These are phyloP conservation scores for Geophilus truncorum DNA, from an alignment of 2,888 invertebrate species.

Conservation along the genomic window DNA sequence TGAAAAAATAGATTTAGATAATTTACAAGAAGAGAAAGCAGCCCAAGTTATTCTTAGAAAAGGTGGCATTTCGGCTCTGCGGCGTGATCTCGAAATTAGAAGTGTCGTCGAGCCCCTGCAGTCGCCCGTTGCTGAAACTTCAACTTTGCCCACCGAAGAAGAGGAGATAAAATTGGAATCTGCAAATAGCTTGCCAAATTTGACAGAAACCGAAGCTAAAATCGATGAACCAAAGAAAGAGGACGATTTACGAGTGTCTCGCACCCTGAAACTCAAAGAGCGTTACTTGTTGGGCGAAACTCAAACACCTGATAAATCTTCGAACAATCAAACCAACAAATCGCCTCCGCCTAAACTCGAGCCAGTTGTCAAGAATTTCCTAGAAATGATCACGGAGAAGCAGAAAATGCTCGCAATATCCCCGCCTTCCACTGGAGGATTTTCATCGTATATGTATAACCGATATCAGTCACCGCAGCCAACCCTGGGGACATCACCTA, in stretches of 20 bases:
- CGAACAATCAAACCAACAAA: neutral
- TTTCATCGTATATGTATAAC: neutral
- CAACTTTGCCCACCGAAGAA: neutral
- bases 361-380: constrained; percentile 74
- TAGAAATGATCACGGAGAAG: constrained; percentile 79
- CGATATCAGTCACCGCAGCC: neutral
- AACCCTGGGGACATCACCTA: neutral
- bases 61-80: neutral
- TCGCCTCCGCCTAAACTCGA: constrained; percentile 60
- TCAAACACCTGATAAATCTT: neutral
- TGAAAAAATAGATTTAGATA: neutral
- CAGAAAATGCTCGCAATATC: constrained; percentile 67
- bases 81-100: neutral
- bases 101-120: constrained; percentile 25
- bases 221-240: neutral
- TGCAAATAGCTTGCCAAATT: constrained; percentile 35
- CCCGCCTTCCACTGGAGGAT: neutral
- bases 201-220: constrained; percentile 28
- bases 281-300: constrained; percentile 34
- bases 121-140: neutral
- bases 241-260: constrained; percentile 38
- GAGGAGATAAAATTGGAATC: constrained; percentile 29
- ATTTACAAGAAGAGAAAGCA: constrained; percentile 34
- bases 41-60: constrained; percentile 30
- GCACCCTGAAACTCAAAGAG: constrained; percentile 38